These are phyloP conservation scores for Galerucella nymphaeae DNA, from an alignment of 2,888 invertebrate species.

Conservation along the genomic window DNA sequence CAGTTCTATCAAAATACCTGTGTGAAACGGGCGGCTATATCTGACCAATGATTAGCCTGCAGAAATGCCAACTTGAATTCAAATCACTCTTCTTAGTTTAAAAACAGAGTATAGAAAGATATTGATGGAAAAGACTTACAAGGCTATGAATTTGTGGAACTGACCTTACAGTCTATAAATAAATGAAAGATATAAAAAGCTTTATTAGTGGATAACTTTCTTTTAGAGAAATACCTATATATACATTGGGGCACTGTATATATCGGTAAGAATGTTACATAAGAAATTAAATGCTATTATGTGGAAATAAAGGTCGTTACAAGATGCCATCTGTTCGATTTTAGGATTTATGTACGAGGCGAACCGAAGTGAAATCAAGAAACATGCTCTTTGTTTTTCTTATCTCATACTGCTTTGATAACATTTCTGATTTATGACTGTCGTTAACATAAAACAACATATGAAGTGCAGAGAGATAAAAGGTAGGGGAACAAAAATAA, in stretches of 20 bases:
- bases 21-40: too few species aligned
- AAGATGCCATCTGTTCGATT: conserved; percentile 18
- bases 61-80: too few species aligned
- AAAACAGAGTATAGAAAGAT: too few species aligned
- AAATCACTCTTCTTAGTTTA: too few species aligned
- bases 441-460: neutral
- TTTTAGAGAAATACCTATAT: neutral
- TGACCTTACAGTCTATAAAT: too few species aligned
- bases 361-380: neutral
- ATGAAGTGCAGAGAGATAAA: neutral
- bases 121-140: too few species aligned
- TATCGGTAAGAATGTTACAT: neutral
- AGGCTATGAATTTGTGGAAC: too few species aligned
- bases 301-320: conserved; percentile 15
- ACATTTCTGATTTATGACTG: conserved; percentile 7
- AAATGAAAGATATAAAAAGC: too few species aligned
- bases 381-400: conserved; percentile 17
- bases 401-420: conserved; percentile 12
- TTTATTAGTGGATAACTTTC: too few species aligned
- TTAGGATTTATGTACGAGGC: conserved; percentile 17
- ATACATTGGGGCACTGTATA: neutral
- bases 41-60: too few species aligned
- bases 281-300: neutral
- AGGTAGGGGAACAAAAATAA: neutral
- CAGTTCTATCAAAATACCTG: too few species aligned